phyloP scores from a whole-genome alignment of 2,797 vertebrate species.

The Poeciliopsis infans region DNA sequence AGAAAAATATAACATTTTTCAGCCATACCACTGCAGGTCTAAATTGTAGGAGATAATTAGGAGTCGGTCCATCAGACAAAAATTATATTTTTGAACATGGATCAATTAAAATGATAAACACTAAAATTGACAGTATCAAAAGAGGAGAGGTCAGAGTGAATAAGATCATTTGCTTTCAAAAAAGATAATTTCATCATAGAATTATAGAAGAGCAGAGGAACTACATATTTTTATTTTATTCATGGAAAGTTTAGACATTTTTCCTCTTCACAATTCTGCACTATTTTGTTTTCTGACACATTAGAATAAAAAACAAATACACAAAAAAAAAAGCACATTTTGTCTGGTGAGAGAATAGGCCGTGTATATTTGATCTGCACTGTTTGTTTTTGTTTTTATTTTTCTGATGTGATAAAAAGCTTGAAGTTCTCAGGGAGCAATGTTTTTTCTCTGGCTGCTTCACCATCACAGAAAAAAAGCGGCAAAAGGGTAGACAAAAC shows the following conservation, averaged over 20 bases:
- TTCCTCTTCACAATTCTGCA: too few relatives aligned
- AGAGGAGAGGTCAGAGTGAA: neutral
- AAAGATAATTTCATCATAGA: neutral
- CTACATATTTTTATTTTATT: too few relatives aligned
- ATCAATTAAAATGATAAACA: neutral
- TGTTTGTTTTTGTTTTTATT: neutral
- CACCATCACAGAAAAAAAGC: slow-evolving; percentile 16
- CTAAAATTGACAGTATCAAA: neutral
- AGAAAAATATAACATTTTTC: neutral
- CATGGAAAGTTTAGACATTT: too few relatives aligned
- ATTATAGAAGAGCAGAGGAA: too few relatives aligned
- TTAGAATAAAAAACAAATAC: too few relatives aligned
- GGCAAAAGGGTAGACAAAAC: slow-evolving; percentile 58
- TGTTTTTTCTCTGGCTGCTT: slow-evolving; percentile 6
- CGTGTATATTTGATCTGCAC: neutral
- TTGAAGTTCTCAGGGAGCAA: neutral
- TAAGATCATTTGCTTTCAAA: neutral
- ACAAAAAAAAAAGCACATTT: too few relatives aligned
- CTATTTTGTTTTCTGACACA: too few relatives aligned
- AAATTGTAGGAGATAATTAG: neutral
- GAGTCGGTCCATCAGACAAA: neutral
- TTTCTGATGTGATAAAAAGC: slow-evolving; percentile 1
- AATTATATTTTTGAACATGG: neutral
- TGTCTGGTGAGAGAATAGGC: neutral
- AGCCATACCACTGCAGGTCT: neutral